A percentile compares a stretch with the other conserved stretches of the same genome.
These are phyloP conservation scores for Poeciliopsis presidionis DNA, from an alignment of 2,797 vertebrate species.

Conservation along the genomic window DNA sequence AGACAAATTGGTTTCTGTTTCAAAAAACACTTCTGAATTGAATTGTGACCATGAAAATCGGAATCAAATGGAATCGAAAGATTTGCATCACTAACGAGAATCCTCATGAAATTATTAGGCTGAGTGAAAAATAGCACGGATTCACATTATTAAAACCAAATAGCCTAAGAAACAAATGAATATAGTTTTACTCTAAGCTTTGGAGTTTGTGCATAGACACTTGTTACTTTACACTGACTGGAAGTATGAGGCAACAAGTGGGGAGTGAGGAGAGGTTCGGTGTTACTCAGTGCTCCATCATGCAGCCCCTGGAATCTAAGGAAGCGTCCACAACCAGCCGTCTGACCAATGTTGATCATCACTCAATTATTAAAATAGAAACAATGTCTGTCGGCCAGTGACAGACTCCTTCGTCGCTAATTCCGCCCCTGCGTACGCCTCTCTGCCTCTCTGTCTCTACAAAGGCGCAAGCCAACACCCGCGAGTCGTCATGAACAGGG, in stretches of 20 bases:
- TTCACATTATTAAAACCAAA: neutral
- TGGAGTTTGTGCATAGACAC: no score
- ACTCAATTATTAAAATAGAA: conserved; percentile 24
- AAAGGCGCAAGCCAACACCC: conserved; percentile 73
- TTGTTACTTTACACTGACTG: neutral
- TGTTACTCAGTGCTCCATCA: neutral
- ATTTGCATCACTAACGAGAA: no score
- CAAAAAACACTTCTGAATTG: no score
- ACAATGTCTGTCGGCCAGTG: conserved; percentile 46
- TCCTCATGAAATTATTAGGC: neutral
- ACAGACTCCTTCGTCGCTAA: conserved; percentile 51
- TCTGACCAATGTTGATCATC: conserved; percentile 49
- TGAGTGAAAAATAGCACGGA: neutral
- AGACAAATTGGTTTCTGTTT: no score
- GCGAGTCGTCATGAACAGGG: conserved; percentile 60
- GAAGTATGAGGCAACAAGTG: neutral
- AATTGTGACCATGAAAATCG: no score
- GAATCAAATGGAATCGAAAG: no score
- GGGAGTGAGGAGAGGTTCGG: neutral
- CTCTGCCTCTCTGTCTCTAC: conserved; percentile 33
- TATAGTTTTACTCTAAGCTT: neutral
- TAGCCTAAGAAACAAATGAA: neutral
- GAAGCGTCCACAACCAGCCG: conserved; percentile 10
- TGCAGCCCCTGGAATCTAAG: neutral
- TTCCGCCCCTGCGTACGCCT: conserved; percentile 37